phyloP scores from a whole-genome alignment of 1,140 invertebrate genomes.

The Achatina immaculata region DNA sequence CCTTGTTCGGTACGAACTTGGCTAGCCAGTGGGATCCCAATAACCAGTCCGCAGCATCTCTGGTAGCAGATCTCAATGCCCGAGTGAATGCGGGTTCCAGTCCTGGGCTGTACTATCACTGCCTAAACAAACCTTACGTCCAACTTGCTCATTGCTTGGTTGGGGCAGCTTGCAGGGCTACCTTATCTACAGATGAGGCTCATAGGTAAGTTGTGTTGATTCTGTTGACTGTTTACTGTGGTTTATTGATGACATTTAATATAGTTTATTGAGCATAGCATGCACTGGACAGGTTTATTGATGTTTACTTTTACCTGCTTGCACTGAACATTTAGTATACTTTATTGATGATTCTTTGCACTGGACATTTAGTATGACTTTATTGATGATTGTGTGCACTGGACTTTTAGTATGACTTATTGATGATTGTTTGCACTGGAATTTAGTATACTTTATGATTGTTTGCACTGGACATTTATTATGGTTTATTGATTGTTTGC shows the following conservation, averaged over 20 bases:
- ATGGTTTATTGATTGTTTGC: too few species aligned
- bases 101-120: constrained; percentile 71
- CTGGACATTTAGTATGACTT: too few species aligned
- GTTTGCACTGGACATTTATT: too few species aligned
- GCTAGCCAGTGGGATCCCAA: constrained; percentile 76
- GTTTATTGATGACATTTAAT: background rate
- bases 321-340: too few species aligned
- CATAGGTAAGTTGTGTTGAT: constrained; percentile 47
- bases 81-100: constrained; percentile 56
- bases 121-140: constrained; percentile 71
- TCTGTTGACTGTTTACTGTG: too few species aligned
- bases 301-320: too few species aligned
- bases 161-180: constrained; percentile 58
- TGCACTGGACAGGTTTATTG: too few species aligned
- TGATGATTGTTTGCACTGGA: too few species aligned
- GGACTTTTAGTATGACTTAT: too few species aligned
- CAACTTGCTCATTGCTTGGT: constrained; percentile 71
- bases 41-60: constrained; percentile 40
- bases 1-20: constrained; percentile 85
- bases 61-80: constrained; percentile 56
- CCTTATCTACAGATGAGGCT: constrained; percentile 58
- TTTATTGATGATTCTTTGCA: too few species aligned
- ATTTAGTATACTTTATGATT: too few species aligned
- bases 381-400: too few species aligned
- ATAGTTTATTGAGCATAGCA: background rate